Percentiles rank a stretch among this genome's conserved stretches.
These are phyloP conservation scores for Asobara japonica DNA, from an alignment of 1,140 invertebrate genomes.

Conservation along the genomic window DNA sequence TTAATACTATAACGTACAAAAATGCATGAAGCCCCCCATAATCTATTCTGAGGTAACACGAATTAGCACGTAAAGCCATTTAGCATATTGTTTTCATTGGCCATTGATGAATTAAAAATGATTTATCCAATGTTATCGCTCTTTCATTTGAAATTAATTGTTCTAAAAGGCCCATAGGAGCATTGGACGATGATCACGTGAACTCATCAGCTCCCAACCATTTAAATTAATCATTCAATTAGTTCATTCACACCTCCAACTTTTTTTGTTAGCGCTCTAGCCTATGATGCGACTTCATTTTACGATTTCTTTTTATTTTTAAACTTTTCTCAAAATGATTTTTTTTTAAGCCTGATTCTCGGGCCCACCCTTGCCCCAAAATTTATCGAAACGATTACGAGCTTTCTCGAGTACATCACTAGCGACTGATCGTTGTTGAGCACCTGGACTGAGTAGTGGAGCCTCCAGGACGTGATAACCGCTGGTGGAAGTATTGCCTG, in stretches of 20 bases:
- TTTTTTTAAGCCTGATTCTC: conserved; percentile 53
- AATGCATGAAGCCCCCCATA: conserved; percentile 47
- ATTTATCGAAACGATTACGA: conserved; percentile 84
- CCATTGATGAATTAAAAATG: background rate
- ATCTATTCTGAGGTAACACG: conserved; percentile 27
- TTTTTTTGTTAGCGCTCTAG: background rate
- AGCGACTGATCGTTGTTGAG: conserved; percentile 68
- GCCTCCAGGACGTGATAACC: conserved; percentile 64
- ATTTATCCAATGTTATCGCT: conserved; percentile 2
- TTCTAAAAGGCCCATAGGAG: background rate
- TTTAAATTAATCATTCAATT: conserved; percentile 6
- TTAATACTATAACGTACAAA: conserved; percentile 48
- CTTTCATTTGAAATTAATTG: conserved; percentile 11
- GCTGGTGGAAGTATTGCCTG: conserved; percentile 1
- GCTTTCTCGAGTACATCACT: conserved; percentile 84
- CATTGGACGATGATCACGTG: conserved; percentile 11
- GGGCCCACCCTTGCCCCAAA: conserved; percentile 75
- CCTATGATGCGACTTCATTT: conserved; percentile 3
- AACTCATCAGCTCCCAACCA: conserved; percentile 10
- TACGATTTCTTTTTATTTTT: conserved; percentile 3
- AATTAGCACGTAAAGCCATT: conserved; percentile 28
- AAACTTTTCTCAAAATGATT: conserved; percentile 7
- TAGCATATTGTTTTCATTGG: background rate
- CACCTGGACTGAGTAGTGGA: conserved; percentile 57
- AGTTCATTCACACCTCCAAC: background rate